phyloP scores from a whole-genome alignment of 2,797 vertebrate species.

The Sternarchorhynchus goeldii region DNA sequence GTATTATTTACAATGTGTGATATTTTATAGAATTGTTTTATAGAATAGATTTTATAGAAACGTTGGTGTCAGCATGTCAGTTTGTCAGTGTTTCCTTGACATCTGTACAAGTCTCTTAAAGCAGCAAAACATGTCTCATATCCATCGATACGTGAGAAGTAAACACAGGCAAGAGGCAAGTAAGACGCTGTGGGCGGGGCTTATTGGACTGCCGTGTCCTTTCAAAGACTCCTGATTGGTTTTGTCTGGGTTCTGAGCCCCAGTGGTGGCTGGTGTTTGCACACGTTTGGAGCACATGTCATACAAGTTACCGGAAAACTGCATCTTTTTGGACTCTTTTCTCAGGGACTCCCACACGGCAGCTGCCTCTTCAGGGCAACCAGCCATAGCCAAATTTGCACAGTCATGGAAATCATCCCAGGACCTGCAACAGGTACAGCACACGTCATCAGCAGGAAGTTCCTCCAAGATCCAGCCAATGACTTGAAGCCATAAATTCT shows the following conservation, averaged over 20 bases:
- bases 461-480: too few relatives aligned
- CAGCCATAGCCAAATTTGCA: constrained; percentile 74
- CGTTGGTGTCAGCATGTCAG: constrained; percentile 26
- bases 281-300: constrained; percentile 75
- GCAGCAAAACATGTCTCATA: constrained; percentile 47
- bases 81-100: constrained; percentile 27
- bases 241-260: constrained; percentile 61
- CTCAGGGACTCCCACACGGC: constrained; percentile 83
- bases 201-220: constrained; percentile 59
- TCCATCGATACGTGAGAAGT: constrained; percentile 50
- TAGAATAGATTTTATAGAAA: constrained; percentile 43
- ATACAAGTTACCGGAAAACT: constrained; percentile 83
- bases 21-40: constrained; percentile 38
- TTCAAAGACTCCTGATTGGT: constrained; percentile 81
- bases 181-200: constrained; percentile 56
- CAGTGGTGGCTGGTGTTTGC: constrained; percentile 58
- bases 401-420: constrained; percentile 85
- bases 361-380: constrained; percentile 80
- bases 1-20: constrained; percentile 35
- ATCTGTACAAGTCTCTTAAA: constrained; percentile 33
- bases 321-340: constrained; percentile 81
- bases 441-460: background rate
- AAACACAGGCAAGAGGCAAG: constrained; percentile 51
- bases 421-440: constrained; percentile 68
- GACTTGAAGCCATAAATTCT: too few relatives aligned